Conservation (phyloP, 1,140 invertebrate genomes). For the Phymastichus coffea region DNA sequence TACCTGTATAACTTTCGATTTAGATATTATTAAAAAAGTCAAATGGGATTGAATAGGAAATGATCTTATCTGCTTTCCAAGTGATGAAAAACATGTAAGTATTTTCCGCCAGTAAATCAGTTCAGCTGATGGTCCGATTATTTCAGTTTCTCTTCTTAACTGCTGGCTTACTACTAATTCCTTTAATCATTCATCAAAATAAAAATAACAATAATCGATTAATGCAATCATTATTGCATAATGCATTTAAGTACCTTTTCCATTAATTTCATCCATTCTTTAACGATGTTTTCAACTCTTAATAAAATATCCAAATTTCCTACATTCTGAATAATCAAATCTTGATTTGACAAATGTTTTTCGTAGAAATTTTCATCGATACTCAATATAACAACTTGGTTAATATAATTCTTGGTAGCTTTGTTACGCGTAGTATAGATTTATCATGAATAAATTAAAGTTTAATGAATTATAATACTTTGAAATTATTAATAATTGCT, state of each 20-base stretch:
- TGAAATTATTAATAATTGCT: neutral
- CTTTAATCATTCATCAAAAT: no score
- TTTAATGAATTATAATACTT: no score
- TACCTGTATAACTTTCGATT: constrained; percentile 72
- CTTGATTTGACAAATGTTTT: constrained; percentile 56
- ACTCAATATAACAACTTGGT: constrained; percentile 20
- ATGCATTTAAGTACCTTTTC: constrained; percentile 46
- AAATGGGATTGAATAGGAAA: constrained; percentile 65
- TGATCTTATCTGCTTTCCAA: constrained; percentile 75
- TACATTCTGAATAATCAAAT: constrained; percentile 54
- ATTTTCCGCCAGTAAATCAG: constrained; percentile 80
- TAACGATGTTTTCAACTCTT: constrained; percentile 61
- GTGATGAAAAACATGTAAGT: constrained; percentile 74
- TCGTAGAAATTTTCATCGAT: constrained; percentile 58
- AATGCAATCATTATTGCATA: neutral
- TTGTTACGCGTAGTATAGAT: neutral
- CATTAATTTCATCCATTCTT: constrained; percentile 65
- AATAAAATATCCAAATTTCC: constrained; percentile 56
- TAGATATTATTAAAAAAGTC: constrained; percentile 65
- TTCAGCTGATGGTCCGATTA: constrained; percentile 78
- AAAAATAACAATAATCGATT: constrained; percentile 6
- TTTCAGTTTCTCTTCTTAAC: constrained; percentile 76
- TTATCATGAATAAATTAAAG: neutral
- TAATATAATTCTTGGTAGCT: neutral
- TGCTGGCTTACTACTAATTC: constrained; percentile 70